Conservation (phyloP, 1,140 invertebrate genomes). For the Scaptomyza graminum region DNA sequence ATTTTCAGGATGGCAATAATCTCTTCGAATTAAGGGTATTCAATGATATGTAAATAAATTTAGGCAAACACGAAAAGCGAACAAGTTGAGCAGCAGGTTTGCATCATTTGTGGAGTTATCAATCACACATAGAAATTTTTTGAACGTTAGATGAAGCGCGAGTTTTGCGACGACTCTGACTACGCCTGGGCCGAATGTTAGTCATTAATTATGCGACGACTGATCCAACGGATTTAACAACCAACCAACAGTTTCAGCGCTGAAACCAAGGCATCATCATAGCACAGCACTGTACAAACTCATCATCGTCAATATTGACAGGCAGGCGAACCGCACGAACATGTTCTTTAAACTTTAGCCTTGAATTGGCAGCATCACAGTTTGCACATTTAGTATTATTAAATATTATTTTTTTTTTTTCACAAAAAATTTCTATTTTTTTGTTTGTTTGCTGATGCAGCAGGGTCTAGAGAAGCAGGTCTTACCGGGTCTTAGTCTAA, state of each 20-base stretch:
- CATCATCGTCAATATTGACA: slow-evolving; percentile 82
- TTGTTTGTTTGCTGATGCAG: slow-evolving; percentile 43
- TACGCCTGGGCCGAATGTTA: slow-evolving; percentile 80
- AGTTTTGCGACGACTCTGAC: slow-evolving; percentile 70
- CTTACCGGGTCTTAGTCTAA: slow-evolving; percentile 40
- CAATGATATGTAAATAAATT: slow-evolving; percentile 2
- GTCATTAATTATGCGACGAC: slow-evolving; percentile 77
- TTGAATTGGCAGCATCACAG: slow-evolving; percentile 60
- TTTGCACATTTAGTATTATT: slow-evolving; percentile 55
- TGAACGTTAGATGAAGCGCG: slow-evolving; percentile 73
- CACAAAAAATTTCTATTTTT: slow-evolving; percentile 36
- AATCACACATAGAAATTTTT: slow-evolving; percentile 77
- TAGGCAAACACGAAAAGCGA: slow-evolving; percentile 33
- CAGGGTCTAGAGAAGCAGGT: slow-evolving; percentile 41
- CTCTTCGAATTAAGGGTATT: slow-evolving; percentile 6
- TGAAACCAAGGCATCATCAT: slow-evolving; percentile 10
- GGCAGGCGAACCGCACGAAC: slow-evolving; percentile 45
- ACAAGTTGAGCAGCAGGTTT: slow-evolving; percentile 62
- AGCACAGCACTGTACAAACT: slow-evolving; percentile 31
- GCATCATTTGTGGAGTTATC: slow-evolving; percentile 76
- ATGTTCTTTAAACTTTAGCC: slow-evolving; percentile 80
- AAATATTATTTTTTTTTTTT: slow-evolving; percentile 8
- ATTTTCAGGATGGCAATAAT: not conserved
- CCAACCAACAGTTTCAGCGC: slow-evolving; percentile 19
- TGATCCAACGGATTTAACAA: slow-evolving; percentile 20